Conservation (phyloP, 2,888 invertebrate genomes). For the Helobdella robusta region DNA sequence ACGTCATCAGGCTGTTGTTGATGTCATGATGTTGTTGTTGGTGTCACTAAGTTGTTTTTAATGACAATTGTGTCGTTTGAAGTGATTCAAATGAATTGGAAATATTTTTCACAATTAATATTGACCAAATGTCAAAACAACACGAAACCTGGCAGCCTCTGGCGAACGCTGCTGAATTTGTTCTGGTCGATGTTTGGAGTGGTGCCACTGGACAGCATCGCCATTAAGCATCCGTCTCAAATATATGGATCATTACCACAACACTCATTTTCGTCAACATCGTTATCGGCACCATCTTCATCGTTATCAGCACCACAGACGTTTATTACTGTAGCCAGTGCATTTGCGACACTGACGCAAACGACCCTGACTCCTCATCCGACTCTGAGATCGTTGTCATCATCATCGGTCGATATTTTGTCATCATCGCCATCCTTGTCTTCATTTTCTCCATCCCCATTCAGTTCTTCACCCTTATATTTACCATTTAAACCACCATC, state of each 20-base stretch:
- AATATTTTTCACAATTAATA: no score
- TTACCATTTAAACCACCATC: neutral
- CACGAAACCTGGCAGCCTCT: constrained; percentile 41
- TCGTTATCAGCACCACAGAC: neutral
- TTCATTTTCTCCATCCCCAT: neutral
- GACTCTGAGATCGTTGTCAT: neutral
- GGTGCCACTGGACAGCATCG: constrained; percentile 42
- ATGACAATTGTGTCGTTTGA: no score
- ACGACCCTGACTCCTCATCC: neutral
- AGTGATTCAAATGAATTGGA: no score
- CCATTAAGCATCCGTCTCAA: constrained; percentile 36
- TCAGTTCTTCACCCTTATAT: neutral
- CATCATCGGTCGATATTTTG: neutral
- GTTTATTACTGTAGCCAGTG: no score
- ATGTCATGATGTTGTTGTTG: no score
- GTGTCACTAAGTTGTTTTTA: no score
- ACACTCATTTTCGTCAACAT: neutral
- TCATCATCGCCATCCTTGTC: neutral
- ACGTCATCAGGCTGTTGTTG: no score
- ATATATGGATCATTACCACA: no score
- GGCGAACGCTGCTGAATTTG: constrained; percentile 47
- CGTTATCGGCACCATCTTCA: neutral
- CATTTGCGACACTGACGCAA: no score
- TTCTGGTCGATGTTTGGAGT: constrained; percentile 51
- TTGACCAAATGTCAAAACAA: no score